Evolutionary conservation across 1,140 invertebrate species (phyloP).

Genomic region (Drosophila trapezifrons): DNA sequence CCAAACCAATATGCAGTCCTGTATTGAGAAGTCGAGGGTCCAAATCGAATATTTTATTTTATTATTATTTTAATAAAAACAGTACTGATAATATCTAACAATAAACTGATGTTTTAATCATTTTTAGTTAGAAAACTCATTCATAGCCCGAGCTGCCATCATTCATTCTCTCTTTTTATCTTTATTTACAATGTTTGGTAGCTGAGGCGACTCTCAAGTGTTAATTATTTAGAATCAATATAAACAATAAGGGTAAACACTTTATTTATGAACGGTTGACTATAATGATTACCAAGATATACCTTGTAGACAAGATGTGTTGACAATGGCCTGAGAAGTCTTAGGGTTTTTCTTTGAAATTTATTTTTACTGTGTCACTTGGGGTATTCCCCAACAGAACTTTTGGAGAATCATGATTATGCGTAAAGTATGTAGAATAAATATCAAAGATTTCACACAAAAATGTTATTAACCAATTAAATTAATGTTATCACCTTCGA

Average conservation of each 20-base stretch:
- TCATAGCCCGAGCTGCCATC: not conserved
- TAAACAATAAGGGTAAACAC: not conserved
- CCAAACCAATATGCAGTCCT: slow-evolving; percentile 59
- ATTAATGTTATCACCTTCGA: not conserved
- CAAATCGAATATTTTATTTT: slow-evolving; percentile 4
- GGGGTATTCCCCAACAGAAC: not conserved
- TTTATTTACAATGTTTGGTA: not conserved
- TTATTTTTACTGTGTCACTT: no score
- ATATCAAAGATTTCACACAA: not conserved
- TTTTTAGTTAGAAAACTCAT: not conserved
- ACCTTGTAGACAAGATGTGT: not conserved
- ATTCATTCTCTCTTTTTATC: not conserved
- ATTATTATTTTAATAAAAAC: slow-evolving; percentile 51
- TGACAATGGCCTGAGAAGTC: not conserved
- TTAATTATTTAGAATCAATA: not conserved
- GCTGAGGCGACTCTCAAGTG: not conserved
- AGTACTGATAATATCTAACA: slow-evolving; percentile 66
- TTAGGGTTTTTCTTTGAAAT: not conserved
- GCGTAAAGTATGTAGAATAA: not conserved
- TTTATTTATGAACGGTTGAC: not conserved
- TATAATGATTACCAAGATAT: not conserved
- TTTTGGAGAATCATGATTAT: slow-evolving; percentile 8
- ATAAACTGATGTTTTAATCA: not conserved
- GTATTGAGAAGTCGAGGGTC: slow-evolving; percentile 12
- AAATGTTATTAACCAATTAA: not conserved